Evolutionary conservation across 2,888 invertebrate species (phyloP), one percentile per base, ranked within the genome.

Genomic region (Plagiodera versicolora): DNA sequence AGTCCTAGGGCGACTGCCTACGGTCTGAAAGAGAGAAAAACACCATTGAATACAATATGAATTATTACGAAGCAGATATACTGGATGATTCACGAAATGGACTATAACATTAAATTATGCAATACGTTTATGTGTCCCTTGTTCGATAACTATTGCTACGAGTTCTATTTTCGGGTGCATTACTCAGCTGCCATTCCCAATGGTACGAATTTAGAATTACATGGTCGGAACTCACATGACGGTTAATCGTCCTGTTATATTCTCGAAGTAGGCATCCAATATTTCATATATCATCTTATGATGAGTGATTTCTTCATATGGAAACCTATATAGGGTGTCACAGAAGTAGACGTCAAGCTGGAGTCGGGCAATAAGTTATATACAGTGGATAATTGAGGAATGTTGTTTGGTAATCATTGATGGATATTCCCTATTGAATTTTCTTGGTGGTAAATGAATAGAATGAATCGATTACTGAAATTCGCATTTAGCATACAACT

Each of bases 1-100:
- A 67, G 74, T 72, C 60, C 80, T 77, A 57, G 80, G 80, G 58
- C 78, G 75, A 69, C 74, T 77, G 77, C 77, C 80, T 72, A 81
- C 80, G 69, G 80, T 80, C 82, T 82, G 79, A 65, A 81, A 81
- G 69, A 62, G 66, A 70, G 66, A 63, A 54, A 62, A 52, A 24
- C 24, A 24, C 3, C 24, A 24, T 24, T 5, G 3, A 6, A 39
- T 39, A 39, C 14, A 14, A 6, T 4, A 11, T 4, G 14, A 39
- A 14, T 11, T 9, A 14, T 2, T 10, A 14, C 32, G 28, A 39
- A 14, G 14, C 11, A 39, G 44, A 35, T 44, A 44, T 11, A 20
- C 24, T 53, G 44, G 44, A 18, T 53, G 52, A 53, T 53, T 53
- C 24, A 53, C 14, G 52, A 24, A 44, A 20, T 53, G 17, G 44